These are phyloP conservation scores for Orthosia incerta DNA, from an alignment of 2,888 invertebrate genomes.

Conservation along the genomic window DNA sequence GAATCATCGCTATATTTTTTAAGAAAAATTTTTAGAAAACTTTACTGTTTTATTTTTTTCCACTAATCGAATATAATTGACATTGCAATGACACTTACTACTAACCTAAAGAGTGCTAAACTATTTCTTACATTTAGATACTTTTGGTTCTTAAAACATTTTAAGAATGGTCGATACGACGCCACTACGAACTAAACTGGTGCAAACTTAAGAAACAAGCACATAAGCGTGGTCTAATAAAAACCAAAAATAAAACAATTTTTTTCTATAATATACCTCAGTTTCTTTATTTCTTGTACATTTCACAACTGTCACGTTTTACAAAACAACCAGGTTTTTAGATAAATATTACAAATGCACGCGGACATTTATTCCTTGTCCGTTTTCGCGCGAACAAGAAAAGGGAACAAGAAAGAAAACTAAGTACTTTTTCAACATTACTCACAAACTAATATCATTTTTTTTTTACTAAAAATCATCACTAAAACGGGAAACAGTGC, in stretches of 20 bases:
- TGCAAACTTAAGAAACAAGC: constrained; percentile 85
- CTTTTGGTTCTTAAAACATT: constrained; percentile 83
- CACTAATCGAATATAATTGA: constrained; percentile 91
- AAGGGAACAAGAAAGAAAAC: constrained; percentile 67
- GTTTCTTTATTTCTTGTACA: constrained; percentile 88
- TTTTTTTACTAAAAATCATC: constrained; percentile 75
- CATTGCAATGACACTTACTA: constrained; percentile 90
- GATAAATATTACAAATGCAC: constrained; percentile 52
- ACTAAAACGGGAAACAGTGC: constrained; percentile 77
- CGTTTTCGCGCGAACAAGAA: constrained; percentile 49
- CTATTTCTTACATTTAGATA: constrained; percentile 86
- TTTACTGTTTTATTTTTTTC: constrained; percentile 83
- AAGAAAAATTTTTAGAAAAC: constrained; percentile 86
- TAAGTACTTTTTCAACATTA: constrained; percentile 66
- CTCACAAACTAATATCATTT: constrained; percentile 79
- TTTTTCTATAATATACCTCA: constrained; percentile 84
- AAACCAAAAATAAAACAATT: constrained; percentile 85
- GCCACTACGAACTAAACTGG: constrained; percentile 73
- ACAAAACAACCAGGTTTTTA: constrained; percentile 79
- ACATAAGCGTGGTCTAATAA: constrained; percentile 80
- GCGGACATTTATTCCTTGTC: constrained; percentile 39
- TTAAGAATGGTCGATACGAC: constrained; percentile 73
- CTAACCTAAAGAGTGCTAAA: constrained; percentile 89
- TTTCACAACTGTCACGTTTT: constrained; percentile 85
- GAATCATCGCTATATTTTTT: constrained; percentile 75